A percentile compares a stretch with the other conserved stretches of the same genome.
Evolutionary conservation across 1,140 invertebrate species (phyloP).

Genomic region (Camponotus floridanus): DNA sequence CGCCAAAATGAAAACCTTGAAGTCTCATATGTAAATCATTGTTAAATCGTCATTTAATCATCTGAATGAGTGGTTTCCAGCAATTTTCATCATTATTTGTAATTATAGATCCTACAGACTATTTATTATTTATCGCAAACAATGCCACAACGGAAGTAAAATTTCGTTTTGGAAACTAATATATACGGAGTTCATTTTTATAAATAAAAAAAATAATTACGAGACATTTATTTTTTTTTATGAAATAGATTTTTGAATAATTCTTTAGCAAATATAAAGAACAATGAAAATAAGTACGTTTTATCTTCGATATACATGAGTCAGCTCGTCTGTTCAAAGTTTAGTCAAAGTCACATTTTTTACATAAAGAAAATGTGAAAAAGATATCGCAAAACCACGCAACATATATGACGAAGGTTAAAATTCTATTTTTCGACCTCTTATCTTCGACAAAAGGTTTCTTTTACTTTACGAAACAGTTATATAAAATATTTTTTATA

Average conservation of each 20-base stretch:
- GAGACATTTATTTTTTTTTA: slow-evolving; percentile 1
- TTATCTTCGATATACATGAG: slow-evolving; percentile 22
- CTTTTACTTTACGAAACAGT: background rate
- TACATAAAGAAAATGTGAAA: background rate
- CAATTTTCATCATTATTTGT: background rate
- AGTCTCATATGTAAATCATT: background rate
- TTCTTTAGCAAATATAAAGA: background rate
- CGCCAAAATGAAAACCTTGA: background rate
- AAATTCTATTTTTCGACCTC: background rate
- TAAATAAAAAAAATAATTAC: background rate
- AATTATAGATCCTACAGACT: background rate
- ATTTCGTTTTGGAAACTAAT: background rate
- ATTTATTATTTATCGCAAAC: background rate
- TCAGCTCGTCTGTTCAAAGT: background rate
- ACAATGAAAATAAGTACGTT: background rate
- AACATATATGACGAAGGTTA: background rate
- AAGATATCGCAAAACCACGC: background rate
- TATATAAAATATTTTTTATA: background rate
- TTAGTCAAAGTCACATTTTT: slow-evolving; percentile 28
- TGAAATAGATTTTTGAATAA: background rate
- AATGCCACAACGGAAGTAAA: background rate
- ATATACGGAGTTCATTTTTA: background rate
- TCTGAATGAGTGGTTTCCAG: background rate
- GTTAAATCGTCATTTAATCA: background rate
- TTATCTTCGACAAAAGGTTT: background rate